Conservation (phyloP, 2,888 invertebrate species). For the Sesamia inferens region DNA sequence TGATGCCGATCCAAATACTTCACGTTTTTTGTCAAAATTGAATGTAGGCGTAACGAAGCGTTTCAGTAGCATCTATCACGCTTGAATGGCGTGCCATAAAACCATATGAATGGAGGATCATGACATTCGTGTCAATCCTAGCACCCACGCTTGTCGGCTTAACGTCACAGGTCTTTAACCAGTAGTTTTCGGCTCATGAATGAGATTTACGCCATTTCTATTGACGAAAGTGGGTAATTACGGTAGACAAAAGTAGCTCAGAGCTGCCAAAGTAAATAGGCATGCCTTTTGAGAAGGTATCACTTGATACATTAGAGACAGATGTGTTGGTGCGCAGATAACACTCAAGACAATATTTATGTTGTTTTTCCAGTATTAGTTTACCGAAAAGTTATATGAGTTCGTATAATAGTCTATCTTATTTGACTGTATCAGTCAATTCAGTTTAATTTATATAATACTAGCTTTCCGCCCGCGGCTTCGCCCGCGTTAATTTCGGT, state of each 20-base stretch:
- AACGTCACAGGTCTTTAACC: constrained; percentile 69
- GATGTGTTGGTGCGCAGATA: constrained; percentile 1
- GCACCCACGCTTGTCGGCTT: constrained; percentile 64
- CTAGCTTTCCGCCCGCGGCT: too few species aligned
- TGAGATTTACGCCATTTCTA: constrained; percentile 49
- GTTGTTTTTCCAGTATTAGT: too few species aligned
- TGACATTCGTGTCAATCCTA: constrained; percentile 67
- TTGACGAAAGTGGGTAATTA: constrained; percentile 36
- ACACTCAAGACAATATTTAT: too few species aligned
- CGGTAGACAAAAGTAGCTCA: constrained; percentile 31
- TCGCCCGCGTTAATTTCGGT: too few species aligned
- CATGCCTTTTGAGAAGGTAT: constrained; percentile 26
- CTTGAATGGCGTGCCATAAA: constrained; percentile 56
- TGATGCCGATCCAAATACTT: constrained; percentile 9
- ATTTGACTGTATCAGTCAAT: too few species aligned
- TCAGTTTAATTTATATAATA: too few species aligned
- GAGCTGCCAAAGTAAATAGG: constrained; percentile 37
- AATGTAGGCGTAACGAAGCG: constrained; percentile 36
- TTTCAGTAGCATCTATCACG: constrained; percentile 43
- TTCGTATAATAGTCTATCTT: too few species aligned
- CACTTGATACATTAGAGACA: constrained; percentile 10
- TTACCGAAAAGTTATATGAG: too few species aligned
- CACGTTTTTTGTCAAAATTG: constrained; percentile 11
- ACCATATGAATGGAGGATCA: constrained; percentile 56
- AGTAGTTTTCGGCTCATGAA: constrained; percentile 52